These are phyloP conservation scores for Ormyrus thymus DNA, from an alignment of 2,888 invertebrate species.

Conservation along the genomic window DNA sequence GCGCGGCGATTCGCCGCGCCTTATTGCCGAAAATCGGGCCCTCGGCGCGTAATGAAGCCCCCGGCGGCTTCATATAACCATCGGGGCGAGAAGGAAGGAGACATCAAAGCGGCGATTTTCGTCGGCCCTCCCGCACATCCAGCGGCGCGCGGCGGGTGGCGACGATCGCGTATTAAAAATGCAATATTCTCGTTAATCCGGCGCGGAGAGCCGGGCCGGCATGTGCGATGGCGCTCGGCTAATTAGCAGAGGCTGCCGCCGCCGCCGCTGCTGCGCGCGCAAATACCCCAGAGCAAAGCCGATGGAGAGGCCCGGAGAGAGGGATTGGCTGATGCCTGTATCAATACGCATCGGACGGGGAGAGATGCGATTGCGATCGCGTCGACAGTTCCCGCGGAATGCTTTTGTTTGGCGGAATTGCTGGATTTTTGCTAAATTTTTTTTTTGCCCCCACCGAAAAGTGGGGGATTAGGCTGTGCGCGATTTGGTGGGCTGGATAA, in stretches of 20 bases:
- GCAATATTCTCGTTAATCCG: slow-evolving; percentile 72
- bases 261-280: slow-evolving; percentile 66
- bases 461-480: too few species aligned
- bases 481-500: too few species aligned
- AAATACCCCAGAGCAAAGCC: slow-evolving; percentile 61
- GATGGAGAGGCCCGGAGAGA: neutral
- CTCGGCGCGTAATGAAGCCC: slow-evolving; percentile 39
- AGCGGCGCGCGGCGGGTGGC: slow-evolving; percentile 21
- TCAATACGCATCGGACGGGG: neutral
- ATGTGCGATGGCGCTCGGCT: slow-evolving; percentile 65
- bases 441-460: too few species aligned
- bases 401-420: too few species aligned
- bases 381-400: too few species aligned
- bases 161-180: slow-evolving; percentile 69
- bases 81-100: slow-evolving; percentile 30
- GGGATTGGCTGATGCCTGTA: neutral
- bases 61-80: slow-evolving; percentile 12
- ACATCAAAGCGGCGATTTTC: slow-evolving; percentile 49
- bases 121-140: neutral
- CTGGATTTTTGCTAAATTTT: too few species aligned
- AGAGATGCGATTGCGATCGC: too few species aligned
- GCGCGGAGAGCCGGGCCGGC: slow-evolving; percentile 56
- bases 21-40: slow-evolving; percentile 41
- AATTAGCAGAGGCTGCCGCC: slow-evolving; percentile 67
- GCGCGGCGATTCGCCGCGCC: slow-evolving; percentile 21